These are phyloP conservation scores for Kobus ellipsiprymnus DNA, from an alignment of 2,113 vertebrate species.

Conservation along the genomic window DNA sequence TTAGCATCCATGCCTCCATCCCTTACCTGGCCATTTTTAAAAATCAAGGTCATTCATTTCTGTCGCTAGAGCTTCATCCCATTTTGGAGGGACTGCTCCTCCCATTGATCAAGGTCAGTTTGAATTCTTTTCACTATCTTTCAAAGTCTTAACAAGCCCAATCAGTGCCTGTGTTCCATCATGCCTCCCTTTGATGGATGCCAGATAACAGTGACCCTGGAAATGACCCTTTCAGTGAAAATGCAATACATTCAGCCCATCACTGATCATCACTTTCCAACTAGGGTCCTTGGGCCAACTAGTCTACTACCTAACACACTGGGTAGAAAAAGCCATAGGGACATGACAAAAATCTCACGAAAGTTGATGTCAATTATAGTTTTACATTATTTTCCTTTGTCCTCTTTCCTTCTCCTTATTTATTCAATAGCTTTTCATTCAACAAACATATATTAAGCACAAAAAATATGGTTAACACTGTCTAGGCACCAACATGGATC, in stretches of 20 bases:
- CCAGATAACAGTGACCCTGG: constrained; percentile 43
- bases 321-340: not conserved
- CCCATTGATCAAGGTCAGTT: constrained; percentile 62
- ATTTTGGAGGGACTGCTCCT: constrained; percentile 30
- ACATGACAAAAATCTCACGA: not conserved
- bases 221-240: constrained; percentile 34
- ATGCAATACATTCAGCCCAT: not conserved
- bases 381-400: not conserved
- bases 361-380: not conserved
- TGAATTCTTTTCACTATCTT: constrained; percentile 62
- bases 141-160: constrained; percentile 62
- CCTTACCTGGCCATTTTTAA: constrained; percentile 17
- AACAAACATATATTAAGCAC: constrained; percentile 3
- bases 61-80: constrained; percentile 29
- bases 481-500: not conserved
- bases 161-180: constrained; percentile 46
- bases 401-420: not conserved
- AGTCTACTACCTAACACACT: not conserved
- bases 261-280: not conserved
- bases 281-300: not conserved
- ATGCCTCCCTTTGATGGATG: constrained; percentile 11
- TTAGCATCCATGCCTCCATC: constrained; percentile 42
- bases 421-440: not conserved
- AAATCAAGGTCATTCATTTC: constrained; percentile 58
- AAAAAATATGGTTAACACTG: not conserved